A percentile compares a stretch with the other conserved stretches of the same genome.
Evolutionary conservation across 2,113 vertebrate genomes (phyloP).

Genomic region (Chlorodrepanis virens): DNA sequence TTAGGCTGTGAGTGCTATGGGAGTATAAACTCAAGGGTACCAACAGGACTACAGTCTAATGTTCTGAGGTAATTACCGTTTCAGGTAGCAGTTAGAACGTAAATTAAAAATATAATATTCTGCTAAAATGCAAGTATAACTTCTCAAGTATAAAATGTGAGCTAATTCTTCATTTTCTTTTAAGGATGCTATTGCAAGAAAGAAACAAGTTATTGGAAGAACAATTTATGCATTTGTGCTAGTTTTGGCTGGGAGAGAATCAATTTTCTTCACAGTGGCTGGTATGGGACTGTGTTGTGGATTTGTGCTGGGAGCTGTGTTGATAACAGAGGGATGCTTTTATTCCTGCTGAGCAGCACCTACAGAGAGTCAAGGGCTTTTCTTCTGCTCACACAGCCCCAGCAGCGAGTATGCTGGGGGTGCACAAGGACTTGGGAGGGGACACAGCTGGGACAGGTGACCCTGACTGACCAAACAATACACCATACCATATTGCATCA

Average conservation of each 20-base stretch:
- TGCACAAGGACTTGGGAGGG: not conserved
- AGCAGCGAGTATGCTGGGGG: fast-evolving
- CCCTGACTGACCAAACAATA: fast-evolving
- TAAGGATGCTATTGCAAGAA: not conserved
- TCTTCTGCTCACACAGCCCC: not conserved
- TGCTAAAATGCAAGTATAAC: not conserved
- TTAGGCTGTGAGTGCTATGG: not conserved
- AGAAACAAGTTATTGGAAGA: not conserved
- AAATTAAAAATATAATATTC: not conserved
- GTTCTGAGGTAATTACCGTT: not conserved
- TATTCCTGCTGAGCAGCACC: fast-evolving
- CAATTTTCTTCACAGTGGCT: not conserved
- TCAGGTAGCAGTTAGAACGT: not conserved
- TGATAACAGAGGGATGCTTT: not conserved
- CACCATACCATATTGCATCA: no score
- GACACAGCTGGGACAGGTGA: not conserved
- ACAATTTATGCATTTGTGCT: not conserved
- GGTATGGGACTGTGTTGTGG: not conserved
- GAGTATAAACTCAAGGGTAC: not conserved
- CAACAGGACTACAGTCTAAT: not conserved
- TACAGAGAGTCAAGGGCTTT: not conserved
- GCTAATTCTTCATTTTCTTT: not conserved
- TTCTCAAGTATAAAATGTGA: not conserved
- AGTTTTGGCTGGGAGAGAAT: not conserved
- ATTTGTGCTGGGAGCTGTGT: not conserved